phyloP scores from a whole-genome alignment of 1,140 invertebrate species.

The Aleiodes sp. region DNA sequence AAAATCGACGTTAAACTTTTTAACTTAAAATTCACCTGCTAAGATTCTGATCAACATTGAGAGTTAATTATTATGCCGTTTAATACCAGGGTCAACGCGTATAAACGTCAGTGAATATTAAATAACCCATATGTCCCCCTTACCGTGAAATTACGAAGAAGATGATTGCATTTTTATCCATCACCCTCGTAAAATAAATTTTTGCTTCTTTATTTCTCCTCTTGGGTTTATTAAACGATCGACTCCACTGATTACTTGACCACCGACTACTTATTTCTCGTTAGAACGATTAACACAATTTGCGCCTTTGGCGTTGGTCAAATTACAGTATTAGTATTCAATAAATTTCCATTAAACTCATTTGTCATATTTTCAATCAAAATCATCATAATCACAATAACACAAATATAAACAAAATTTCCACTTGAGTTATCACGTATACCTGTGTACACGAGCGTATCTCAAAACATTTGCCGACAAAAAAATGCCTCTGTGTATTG shows the following conservation, averaged over 20 bases:
- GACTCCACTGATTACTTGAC: slow-evolving; percentile 22
- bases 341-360: background rate
- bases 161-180: slow-evolving; percentile 3
- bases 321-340: slow-evolving; percentile 13
- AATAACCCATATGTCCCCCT: slow-evolving; percentile 34
- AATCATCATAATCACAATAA: background rate
- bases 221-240: slow-evolving; percentile 1
- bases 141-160: slow-evolving; percentile 36
- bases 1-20: background rate
- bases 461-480: slow-evolving; percentile 8
- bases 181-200: background rate
- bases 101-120: slow-evolving; percentile 34
- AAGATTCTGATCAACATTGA: slow-evolving; percentile 12
- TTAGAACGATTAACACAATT: too few species aligned
- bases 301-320: slow-evolving; percentile 29
- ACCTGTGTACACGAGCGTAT: slow-evolving; percentile 28
- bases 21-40: slow-evolving; percentile 6
- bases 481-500: slow-evolving; percentile 10
- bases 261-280: slow-evolving; percentile 38
- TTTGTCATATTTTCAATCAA: background rate
- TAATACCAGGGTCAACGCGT: background rate
- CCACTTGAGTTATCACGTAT: background rate
- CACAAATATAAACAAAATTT: slow-evolving; percentile 13
- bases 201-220: background rate
- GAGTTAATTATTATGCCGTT: slow-evolving; percentile 12